Evolutionary conservation across 2,113 vertebrate genomes (phyloP).

Genomic region (Salvator merianae): DNA sequence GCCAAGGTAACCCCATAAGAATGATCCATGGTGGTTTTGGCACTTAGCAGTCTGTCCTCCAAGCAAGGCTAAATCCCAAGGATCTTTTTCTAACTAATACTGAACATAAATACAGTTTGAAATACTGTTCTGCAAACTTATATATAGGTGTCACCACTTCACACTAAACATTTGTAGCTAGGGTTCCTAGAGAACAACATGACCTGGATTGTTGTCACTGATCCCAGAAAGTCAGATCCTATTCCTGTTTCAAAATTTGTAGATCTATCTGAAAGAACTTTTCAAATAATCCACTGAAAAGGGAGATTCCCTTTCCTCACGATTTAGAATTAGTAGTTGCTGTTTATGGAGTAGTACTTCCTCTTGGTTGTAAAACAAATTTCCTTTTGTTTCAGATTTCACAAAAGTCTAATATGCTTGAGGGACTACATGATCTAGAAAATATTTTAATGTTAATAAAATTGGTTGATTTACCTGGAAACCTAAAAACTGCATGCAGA

Average conservation of each 20-base stretch:
- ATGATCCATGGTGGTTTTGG: no score
- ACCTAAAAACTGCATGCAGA: neutral
- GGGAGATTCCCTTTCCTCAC: neutral
- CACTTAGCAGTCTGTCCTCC: no score
- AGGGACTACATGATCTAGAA: neutral
- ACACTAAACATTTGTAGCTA: constrained; percentile 1
- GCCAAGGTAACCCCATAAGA: no score
- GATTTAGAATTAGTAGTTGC: neutral
- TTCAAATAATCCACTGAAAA: neutral
- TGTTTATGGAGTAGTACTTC: neutral
- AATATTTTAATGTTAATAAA: neutral
- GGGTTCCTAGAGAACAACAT: neutral
- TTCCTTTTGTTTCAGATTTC: neutral
- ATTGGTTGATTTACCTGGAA: neutral
- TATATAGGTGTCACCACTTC: no score
- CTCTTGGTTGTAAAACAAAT: neutral
- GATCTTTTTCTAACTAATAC: no score
- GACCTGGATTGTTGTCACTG: neutral
- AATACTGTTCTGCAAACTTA: no score
- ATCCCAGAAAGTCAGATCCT: neutral
- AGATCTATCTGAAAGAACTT: neutral
- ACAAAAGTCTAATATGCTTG: neutral
- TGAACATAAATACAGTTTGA: no score
- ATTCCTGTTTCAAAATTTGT: neutral
- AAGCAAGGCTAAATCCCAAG: no score